Conservation (phyloP, 2,888 invertebrate species). For the Hirtodrosophila cameraria region DNA sequence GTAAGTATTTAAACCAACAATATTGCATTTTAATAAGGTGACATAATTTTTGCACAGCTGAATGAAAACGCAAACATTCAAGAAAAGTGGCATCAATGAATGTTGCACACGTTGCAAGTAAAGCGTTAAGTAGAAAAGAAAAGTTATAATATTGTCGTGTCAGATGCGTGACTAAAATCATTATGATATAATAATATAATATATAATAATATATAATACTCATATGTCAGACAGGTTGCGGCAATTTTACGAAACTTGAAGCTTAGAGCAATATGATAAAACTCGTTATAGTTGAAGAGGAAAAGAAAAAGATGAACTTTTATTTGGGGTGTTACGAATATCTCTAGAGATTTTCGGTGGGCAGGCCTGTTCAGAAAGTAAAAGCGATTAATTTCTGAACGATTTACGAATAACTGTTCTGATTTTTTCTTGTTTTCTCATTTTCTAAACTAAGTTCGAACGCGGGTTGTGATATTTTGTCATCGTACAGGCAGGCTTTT, state of each 20-base stretch:
- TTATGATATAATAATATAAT: conserved; percentile 61
- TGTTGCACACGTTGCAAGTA: conserved; percentile 23
- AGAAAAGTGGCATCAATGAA: conserved; percentile 9
- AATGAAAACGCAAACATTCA: conserved; percentile 5
- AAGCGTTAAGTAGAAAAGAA: conserved; percentile 9
- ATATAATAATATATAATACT: conserved; percentile 51
- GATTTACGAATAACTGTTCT: too few relatives aligned
- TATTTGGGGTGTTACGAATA: too few relatives aligned
- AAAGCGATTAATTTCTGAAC: too few relatives aligned
- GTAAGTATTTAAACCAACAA: conserved; percentile 33
- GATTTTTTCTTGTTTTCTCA: too few relatives aligned
- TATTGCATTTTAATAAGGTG: conserved; percentile 38
- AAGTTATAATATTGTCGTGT: conserved; percentile 41
- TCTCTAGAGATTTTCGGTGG: too few relatives aligned
- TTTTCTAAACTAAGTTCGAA: too few relatives aligned
- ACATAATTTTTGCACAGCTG: conserved; percentile 56
- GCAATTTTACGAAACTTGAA: conserved; percentile 13
- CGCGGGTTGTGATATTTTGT: too few relatives aligned
- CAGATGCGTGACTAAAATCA: conserved; percentile 65
- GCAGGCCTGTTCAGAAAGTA: too few relatives aligned
- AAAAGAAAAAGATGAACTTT: too few relatives aligned
- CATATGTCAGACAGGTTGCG: conserved; percentile 17
- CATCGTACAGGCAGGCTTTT: too few relatives aligned
- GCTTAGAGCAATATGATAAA: conserved; percentile 16
- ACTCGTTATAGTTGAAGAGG: conserved; percentile 10